Conservation (phyloP, 2,113 vertebrate genomes). For the Eurystomus gularis region DNA sequence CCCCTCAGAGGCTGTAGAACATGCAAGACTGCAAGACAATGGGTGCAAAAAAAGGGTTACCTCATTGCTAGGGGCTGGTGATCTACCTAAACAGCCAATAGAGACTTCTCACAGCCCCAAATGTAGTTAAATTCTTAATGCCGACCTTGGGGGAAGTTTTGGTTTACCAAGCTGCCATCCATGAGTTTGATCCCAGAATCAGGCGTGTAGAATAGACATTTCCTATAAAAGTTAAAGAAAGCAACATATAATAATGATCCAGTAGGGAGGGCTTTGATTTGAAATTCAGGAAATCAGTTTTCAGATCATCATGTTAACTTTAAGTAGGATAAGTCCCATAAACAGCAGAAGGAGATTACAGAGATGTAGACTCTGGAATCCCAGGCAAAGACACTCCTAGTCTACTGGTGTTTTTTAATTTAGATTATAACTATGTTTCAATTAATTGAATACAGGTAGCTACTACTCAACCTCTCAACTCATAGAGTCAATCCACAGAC, state of each 20-base stretch:
- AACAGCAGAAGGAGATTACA: background rate
- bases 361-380: background rate
- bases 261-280: background rate
- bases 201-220: too few relatives aligned
- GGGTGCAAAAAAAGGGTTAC: background rate
- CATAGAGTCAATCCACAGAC: background rate
- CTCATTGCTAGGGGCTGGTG: background rate
- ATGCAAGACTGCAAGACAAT: background rate
- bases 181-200: background rate
- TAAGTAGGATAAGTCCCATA: background rate
- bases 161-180: background rate
- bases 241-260: background rate
- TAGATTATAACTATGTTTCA: background rate
- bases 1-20: background rate
- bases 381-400: background rate
- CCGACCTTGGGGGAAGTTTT: background rate
- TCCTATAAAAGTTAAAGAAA: background rate
- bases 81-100: background rate
- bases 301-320: background rate
- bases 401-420: background rate
- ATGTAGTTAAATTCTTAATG: background rate
- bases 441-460: background rate
- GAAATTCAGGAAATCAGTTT: background rate
- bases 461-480: background rate
- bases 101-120: background rate